Percentiles rank a stretch among this genome's conserved stretches.
These are phyloP conservation scores for Lepus townsendii DNA, from an alignment of 2,797 vertebrate genomes.

Conservation along the genomic window DNA sequence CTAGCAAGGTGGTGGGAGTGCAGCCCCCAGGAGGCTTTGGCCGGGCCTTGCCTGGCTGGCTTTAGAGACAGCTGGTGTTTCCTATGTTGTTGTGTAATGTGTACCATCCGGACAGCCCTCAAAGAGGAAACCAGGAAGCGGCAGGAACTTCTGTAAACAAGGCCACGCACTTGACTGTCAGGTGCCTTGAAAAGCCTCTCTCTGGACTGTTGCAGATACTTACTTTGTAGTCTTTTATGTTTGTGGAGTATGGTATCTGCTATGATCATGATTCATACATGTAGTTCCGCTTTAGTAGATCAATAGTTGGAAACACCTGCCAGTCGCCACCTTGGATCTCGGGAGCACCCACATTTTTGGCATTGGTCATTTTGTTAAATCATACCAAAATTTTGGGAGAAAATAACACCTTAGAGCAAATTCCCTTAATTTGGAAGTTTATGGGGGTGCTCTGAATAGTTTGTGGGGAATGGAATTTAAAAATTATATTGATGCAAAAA, in stretches of 20 bases:
- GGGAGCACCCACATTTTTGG: neutral
- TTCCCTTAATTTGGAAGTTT: neutral
- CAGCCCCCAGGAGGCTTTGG: neutral
- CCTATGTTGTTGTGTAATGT: neutral
- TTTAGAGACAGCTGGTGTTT: neutral
- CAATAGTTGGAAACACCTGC: neutral
- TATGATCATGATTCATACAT: neutral
- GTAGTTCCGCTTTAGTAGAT: neutral
- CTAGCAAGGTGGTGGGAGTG: neutral
- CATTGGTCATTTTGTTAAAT: slow-evolving; percentile 35
- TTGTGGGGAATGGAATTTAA: no score
- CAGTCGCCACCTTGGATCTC: neutral
- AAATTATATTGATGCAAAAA: no score
- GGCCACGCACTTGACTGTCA: neutral
- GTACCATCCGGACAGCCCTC: neutral
- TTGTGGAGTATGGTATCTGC: neutral
- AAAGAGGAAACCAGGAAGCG: neutral
- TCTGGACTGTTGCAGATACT: neutral
- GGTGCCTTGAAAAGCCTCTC: neutral
- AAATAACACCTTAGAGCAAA: slow-evolving; percentile 13
- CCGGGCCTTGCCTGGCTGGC: neutral
- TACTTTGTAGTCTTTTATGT: slow-evolving; percentile 16
- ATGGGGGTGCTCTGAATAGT: no score
- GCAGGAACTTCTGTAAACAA: neutral
- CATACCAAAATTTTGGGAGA: neutral